phyloP scores from a whole-genome alignment of 2,113 vertebrate species.

The Rhea americana region DNA sequence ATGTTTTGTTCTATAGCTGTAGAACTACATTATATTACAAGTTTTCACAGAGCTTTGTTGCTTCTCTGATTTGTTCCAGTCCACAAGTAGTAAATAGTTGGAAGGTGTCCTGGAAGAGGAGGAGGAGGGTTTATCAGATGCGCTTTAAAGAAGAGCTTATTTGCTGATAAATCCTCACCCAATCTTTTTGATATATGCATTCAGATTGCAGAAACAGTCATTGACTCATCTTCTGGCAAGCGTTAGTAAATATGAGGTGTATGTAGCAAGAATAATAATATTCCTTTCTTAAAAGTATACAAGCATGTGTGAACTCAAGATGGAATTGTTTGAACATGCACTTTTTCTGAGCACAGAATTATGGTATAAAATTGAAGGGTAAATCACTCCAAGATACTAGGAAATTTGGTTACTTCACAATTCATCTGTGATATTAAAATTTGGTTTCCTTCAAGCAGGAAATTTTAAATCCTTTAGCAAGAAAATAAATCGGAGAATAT shows the following conservation, averaged over 20 bases:
- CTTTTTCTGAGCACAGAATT: background rate
- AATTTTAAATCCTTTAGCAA: constrained; percentile 16
- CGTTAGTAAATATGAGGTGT: background rate
- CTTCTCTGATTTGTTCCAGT: background rate
- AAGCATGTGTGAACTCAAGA: background rate
- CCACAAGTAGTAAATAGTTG: background rate
- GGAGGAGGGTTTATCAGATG: background rate
- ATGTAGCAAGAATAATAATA: background rate
- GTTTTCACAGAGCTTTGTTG: background rate
- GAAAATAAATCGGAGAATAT: background rate
- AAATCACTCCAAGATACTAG: background rate
- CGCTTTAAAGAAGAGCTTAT: background rate
- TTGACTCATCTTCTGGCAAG: background rate
- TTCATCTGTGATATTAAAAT: background rate
- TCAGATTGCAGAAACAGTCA: background rate
- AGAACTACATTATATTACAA: background rate
- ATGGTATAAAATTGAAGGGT: background rate
- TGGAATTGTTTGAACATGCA: background rate
- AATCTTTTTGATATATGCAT: background rate
- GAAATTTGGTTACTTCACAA: background rate
- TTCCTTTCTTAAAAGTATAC: background rate
- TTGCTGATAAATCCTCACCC: background rate
- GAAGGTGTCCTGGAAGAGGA: background rate
- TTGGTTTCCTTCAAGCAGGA: constrained; percentile 2
- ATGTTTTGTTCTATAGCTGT: background rate